Evolutionary conservation across 2,797 vertebrate genomes (phyloP).

Genomic region (Amazona finschi): DNA sequence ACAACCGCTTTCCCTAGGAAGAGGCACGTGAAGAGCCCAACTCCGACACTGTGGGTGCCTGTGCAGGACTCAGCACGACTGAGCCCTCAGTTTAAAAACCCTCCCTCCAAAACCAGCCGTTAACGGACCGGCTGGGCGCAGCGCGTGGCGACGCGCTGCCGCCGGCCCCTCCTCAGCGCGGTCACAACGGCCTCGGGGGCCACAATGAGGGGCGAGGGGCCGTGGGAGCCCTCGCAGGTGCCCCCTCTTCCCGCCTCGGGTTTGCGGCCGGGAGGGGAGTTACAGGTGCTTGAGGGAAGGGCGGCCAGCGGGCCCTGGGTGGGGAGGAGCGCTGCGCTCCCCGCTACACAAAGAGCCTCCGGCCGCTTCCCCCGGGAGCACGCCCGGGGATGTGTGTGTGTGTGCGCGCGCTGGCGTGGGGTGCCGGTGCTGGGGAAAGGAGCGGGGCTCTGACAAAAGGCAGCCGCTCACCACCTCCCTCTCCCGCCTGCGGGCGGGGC

Average conservation of each 20-base stretch:
- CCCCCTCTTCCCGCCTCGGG: neutral
- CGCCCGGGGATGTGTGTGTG: no score
- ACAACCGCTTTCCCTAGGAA: neutral
- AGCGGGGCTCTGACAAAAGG: neutral
- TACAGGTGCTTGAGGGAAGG: neutral
- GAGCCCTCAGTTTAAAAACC: no score
- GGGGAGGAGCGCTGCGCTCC: neutral
- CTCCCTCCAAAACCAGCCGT: neutral
- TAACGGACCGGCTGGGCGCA: neutral
- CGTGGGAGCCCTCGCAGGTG: no score
- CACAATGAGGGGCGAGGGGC: neutral
- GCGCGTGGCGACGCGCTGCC: neutral
- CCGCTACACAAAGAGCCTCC: neutral
- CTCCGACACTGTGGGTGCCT: neutral
- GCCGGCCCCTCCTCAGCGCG: neutral
- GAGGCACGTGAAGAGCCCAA: neutral
- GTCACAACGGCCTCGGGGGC: neutral
- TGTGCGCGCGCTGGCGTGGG: neutral
- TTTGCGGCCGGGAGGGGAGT: neutral
- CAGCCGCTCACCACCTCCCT: neutral
- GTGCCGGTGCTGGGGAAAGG: neutral
- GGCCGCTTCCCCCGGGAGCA: neutral
- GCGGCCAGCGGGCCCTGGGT: neutral
- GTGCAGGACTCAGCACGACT: fast-evolving
- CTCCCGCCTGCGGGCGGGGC: constrained; percentile 19